A percentile compares a stretch with the other conserved stretches of the same genome.
Evolutionary conservation across 2,797 vertebrate species (phyloP).

Genomic region (Falco naumanni): DNA sequence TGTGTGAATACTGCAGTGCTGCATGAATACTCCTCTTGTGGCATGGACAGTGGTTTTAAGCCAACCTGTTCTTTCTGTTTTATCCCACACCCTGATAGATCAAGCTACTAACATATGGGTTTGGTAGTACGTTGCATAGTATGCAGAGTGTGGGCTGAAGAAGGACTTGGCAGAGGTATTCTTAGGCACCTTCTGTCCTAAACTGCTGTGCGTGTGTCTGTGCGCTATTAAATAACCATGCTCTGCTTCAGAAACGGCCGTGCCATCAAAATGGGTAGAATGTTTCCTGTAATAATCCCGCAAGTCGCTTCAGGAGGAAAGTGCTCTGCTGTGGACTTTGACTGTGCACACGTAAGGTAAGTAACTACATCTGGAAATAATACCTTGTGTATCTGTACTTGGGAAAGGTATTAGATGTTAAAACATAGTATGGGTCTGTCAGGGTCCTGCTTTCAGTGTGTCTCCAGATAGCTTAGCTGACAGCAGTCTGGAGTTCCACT

Average conservation of each 20-base stretch:
- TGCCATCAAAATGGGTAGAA: background rate
- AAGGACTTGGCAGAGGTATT: conserved; percentile 52
- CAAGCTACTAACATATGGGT: background rate
- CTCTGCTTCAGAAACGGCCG: background rate
- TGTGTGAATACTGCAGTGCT: background rate
- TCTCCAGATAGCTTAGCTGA: background rate
- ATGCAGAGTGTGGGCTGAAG: conserved; percentile 40
- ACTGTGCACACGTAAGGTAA: background rate
- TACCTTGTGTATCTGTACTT: background rate
- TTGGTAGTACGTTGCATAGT: background rate
- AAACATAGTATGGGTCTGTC: background rate
- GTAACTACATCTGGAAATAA: background rate
- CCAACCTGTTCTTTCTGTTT: conserved; percentile 20
- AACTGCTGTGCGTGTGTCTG: conserved; percentile 1
- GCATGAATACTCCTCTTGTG: background rate
- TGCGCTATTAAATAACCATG: background rate
- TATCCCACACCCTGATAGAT: background rate
- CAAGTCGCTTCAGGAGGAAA: background rate
- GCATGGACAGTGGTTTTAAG: background rate
- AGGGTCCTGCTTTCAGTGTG: background rate
- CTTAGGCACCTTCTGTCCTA: conserved; percentile 50
- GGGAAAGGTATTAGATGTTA: background rate
- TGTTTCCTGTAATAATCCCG: background rate
- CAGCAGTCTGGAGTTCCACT: background rate
- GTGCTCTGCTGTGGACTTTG: background rate